Base-by-base conservation (phyloP, 1,140 invertebrate species). In the Diachasmimorpha longicaudata region DNA sequence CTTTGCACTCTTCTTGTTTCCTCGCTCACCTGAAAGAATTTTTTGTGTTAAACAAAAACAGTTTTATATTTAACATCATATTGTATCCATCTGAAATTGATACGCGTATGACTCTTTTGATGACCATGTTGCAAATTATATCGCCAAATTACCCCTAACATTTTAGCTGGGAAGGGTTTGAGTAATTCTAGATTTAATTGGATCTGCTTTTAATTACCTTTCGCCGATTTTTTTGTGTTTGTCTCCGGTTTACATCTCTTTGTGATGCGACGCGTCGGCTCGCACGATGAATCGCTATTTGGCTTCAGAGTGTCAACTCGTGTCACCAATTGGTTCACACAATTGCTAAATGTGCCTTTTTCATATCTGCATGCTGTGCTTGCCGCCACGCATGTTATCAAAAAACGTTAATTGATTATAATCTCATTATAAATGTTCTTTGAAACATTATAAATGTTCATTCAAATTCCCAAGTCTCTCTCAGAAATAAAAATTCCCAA, bases 161-260 rank as follows among this genome's bases (percentile, higher is more conserved):
- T n/a, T n/a, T n/a, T n/a, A n/a, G n/a, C n/a, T n/a, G n/a, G n/a
- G n/a, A n/a, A n/a, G n/a, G n/a, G n/a, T n/a, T n/a, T n/a, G n/a
- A 44, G 37, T n/a, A 72, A 75, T 70, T 21, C 9, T 39, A 58
- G 42, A 42, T 31, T 52, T 70, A 19, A 42, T 21, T 14, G 16
- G 5, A 70, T 70, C 9, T 66, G 21, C 4, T 31, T 66, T 52
- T n/a, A 52, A 52, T 37, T 86, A 90, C 90, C 90, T 90, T 91
- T 91, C 77, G 88, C 85, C 73, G 88, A 86, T 89, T 93, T 94
- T 88, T 90, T 90, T 81, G 88, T 86, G 80, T 90, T 92, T 77
- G 90, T 90, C 82, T 90, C 90, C 81, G 90, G 91, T 90, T 95
- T 95, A 90, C 94, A 95, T 84, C 93, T 94, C 85, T 93, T 94